Evolutionary conservation across 1,140 invertebrate genomes (phyloP).

Genomic region (Rhopalosiphum maidis): DNA sequence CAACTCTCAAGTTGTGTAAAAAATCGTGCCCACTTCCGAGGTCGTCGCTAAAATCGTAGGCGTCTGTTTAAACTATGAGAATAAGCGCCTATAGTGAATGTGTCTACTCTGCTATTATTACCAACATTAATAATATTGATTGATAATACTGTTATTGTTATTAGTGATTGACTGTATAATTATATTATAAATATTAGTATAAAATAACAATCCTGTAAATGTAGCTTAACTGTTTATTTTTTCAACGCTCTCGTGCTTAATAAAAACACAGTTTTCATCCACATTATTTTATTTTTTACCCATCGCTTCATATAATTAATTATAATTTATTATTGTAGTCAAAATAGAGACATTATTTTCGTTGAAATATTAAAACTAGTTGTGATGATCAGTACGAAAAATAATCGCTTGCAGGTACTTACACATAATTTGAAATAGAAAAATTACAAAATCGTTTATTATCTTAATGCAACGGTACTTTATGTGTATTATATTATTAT

Average conservation of each 20-base stretch:
- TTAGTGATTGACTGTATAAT: background rate
- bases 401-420: background rate
- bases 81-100: background rate
- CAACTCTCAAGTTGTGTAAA: background rate
- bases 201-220: background rate
- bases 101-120: background rate
- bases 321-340: background rate
- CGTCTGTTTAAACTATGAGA: background rate
- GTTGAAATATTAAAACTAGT: background rate
- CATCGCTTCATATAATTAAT: background rate
- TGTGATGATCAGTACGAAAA: background rate
- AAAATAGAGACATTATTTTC: background rate
- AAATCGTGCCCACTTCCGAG: conserved; percentile 5
- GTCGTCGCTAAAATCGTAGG: background rate
- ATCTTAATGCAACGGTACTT: background rate
- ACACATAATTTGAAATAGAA: background rate
- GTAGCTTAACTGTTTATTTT: background rate
- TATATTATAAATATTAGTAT: background rate
- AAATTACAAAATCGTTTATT: background rate
- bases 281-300: background rate
- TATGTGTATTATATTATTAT: background rate
- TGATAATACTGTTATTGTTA: background rate
- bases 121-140: background rate
- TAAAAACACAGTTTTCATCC: background rate
- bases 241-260: background rate